Base-by-base conservation (phyloP, 2,797 vertebrate genomes). In the Gadopsis marmoratus region DNA sequence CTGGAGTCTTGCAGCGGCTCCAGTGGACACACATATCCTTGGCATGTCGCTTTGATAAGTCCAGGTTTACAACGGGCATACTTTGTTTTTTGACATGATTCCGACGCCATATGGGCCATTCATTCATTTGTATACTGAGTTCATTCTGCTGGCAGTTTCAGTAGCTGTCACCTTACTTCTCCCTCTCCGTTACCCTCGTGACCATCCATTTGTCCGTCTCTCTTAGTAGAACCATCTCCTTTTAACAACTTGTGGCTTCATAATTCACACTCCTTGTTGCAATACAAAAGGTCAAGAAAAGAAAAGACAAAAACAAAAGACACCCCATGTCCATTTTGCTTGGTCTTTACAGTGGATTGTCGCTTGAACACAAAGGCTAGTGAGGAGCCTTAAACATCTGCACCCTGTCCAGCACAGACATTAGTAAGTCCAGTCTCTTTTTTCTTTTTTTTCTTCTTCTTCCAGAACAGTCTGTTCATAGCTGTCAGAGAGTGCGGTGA, bases 301-400 rank as follows among this genome's bases (percentile, higher is more conserved):
- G 63, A 85, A 84, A 79, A 67, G 62, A 72, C 74, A 29, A 59
- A 35, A 86, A 81, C 67, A 83, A 84, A 90, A 91, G 80, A 88
- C 84, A 93, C 88, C 85, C 84, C 75, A 79, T 89, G 90, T 95
- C 94, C 91, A 81, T 94, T 91, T 94, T 87, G 81, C 94, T 94
- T 94, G 94, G 93, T 95, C 93, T 94, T 94, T 94, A 92, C 94
- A 94, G 94, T 95, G 95, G 96, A 96, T 96, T 96, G 96, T 96
- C 95, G 91, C 94, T 94, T 93, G 83, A 95, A 95, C 93, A 93
- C 88, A 93, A 94, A 95, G 95, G 92, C 95, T 74, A 90, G 78
- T 87, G 91, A 87, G 87, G 88, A 94, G 91, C 91, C 91, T 90
- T 74, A 58, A 72, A 86, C 29, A 51, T 91, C 91, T 90, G 93